Evolutionary conservation across 2,113 vertebrate genomes (phyloP).

Genomic region (Hyperopisus bebe): DNA sequence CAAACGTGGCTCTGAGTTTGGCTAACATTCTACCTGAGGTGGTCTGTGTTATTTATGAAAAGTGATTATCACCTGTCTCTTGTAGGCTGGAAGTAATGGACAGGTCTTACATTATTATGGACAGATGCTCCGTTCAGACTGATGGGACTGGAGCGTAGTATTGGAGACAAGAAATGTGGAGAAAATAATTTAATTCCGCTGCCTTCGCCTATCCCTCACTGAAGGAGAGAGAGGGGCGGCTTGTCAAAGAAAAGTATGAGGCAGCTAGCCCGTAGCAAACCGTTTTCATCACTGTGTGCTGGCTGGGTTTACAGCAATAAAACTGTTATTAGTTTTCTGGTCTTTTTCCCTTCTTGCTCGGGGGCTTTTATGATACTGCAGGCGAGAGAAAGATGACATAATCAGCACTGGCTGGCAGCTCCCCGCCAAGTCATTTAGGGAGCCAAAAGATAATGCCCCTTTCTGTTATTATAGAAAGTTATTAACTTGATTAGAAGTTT

Average conservation of each 20-base stretch:
- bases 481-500: conserved; percentile 12
- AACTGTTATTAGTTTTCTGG: conserved; percentile 14
- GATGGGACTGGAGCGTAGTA: background rate
- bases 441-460: conserved; percentile 8
- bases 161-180: background rate
- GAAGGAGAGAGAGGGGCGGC: background rate
- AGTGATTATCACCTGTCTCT: background rate
- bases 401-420: background rate
- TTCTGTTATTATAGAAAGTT: conserved; percentile 16
- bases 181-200: conserved; percentile 4
- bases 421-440: conserved; percentile 7
- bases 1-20: background rate
- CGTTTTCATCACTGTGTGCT: conserved; percentile 10
- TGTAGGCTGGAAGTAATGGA: background rate
- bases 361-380: conserved; percentile 16
- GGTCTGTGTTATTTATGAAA: background rate
- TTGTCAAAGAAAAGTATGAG: background rate
- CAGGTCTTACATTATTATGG: background rate
- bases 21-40: background rate
- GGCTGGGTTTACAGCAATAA: conserved; percentile 18
- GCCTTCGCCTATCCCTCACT: background rate
- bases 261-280: conserved; percentile 9
- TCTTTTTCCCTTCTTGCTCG: background rate
- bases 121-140: background rate
- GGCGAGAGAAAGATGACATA: conserved; percentile 10